phyloP scores from a whole-genome alignment of 2,888 invertebrate genomes.

The Trissolcus japonicus region DNA sequence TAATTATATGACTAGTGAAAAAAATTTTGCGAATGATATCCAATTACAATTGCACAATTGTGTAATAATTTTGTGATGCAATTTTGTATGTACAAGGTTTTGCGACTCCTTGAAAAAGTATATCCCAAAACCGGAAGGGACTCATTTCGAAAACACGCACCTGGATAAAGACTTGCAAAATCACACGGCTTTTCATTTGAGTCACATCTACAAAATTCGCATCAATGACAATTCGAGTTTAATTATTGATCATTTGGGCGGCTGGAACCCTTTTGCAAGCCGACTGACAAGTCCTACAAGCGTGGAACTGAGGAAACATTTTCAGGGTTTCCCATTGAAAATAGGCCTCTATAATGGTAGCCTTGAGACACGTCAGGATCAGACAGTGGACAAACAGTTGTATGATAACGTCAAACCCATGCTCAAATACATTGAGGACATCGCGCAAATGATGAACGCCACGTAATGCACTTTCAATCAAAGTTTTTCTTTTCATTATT shows the following conservation, averaged over 20 bases:
- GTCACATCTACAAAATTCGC: constrained; percentile 72
- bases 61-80: background rate
- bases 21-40: too few species aligned
- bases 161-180: constrained; percentile 58
- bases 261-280: constrained; percentile 67
- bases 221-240: constrained; percentile 69
- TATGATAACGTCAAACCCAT: constrained; percentile 77
- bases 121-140: background rate
- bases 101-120: constrained; percentile 55
- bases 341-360: constrained; percentile 77
- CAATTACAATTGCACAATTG: too few species aligned
- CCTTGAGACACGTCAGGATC: constrained; percentile 75
- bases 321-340: constrained; percentile 68
- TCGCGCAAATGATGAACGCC: constrained; percentile 74
- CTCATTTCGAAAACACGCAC: background rate
- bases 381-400: constrained; percentile 74
- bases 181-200: constrained; percentile 66
- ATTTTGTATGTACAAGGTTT: constrained; percentile 36
- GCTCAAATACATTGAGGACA: constrained; percentile 77
- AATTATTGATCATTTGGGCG: constrained; percentile 67
- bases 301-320: constrained; percentile 68
- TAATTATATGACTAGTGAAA: constrained; percentile 25
- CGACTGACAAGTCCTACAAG: constrained; percentile 62
- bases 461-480: constrained; percentile 23
- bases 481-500: background rate